Evolutionary conservation across 2,113 vertebrate genomes (phyloP), one percentile per base, ranked within the genome.

Genomic region (Phocoena sinus): DNA sequence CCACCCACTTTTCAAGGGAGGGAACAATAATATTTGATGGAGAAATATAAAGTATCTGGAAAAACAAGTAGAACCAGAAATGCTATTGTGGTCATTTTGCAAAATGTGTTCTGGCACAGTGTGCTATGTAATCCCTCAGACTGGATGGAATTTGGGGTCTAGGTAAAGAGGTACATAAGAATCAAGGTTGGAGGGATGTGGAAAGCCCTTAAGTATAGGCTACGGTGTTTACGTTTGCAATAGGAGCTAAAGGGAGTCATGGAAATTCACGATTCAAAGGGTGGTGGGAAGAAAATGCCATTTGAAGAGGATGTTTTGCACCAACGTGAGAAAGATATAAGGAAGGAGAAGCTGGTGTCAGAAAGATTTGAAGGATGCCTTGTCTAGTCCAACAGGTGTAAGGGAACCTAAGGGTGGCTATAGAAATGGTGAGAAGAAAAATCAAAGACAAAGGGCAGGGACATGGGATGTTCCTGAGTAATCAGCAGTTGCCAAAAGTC

Each of bases 141-240:
- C 15, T 15, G 5, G 3, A 11, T 3, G 41, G 20, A 15, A 4
- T 2, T 8, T 1, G 47, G 33, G 13, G 3, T 33, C 15, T 8
- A 12, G 10, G 9, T 7, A 5, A 20, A 47, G 26, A 36, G 1
- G 28, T 3, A 12, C n/a, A 9, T 0, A 4, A 44, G 15, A 9
- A 7, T 14, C 5, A 1, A 28, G 25, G n/a, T 3, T 2, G 44
- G 5, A 58, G 14, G 15, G 10, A 6, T 28, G 3, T 20, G 6
- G 44, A 9, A 58, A 21, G 26, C 13, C 8, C 4, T n/a, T 5
- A 3, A 0, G 2, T 3, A 8, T 4, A 18, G 25, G 36, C 0
- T 12, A 11, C 2, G 10, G 17, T 26, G 12, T 1, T 47, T 21
- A 26, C 25, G 26, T 50, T 50, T 10, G 7, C 17, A 67, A 12